Conservation (phyloP, 1,140 invertebrate species). For the Lepidotrigona ventralis region DNA sequence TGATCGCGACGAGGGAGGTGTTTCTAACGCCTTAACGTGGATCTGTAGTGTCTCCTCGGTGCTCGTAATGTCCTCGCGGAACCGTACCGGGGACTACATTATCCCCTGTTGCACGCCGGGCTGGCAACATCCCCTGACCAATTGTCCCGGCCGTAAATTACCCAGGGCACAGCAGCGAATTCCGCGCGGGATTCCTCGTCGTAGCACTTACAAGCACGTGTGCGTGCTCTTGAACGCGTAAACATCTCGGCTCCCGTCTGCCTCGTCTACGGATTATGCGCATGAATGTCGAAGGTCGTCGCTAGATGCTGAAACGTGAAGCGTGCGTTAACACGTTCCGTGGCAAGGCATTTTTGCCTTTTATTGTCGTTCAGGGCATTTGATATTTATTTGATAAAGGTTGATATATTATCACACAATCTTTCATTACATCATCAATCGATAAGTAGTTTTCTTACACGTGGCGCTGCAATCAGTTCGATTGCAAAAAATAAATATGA, state of each 20-base stretch:
- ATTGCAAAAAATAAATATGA: too few relatives aligned
- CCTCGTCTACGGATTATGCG: conserved; percentile 19
- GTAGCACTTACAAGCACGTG: conserved; percentile 58
- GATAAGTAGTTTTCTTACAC: too few relatives aligned
- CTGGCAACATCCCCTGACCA: conserved; percentile 47
- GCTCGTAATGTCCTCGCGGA: conserved; percentile 45
- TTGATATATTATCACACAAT: too few relatives aligned
- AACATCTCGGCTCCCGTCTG: conserved; percentile 38
- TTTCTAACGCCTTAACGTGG: conserved; percentile 10
- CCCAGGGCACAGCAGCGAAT: conserved; percentile 46
- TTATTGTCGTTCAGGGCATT: too few relatives aligned
- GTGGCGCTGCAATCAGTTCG: too few relatives aligned
- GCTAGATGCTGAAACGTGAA: too few relatives aligned
- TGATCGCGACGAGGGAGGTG: background rate
- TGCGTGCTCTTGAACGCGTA: conserved; percentile 52
- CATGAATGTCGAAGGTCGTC: conserved; percentile 43
- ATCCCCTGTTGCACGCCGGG: conserved; percentile 52
- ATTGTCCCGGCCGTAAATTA: conserved; percentile 61
- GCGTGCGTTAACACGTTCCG: too few relatives aligned
- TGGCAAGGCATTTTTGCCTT: too few relatives aligned
- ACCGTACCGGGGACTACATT: conserved; percentile 47
- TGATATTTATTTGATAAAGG: too few relatives aligned
- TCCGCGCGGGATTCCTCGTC: conserved; percentile 48
- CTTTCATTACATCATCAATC: too few relatives aligned
- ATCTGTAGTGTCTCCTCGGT: background rate